These are phyloP conservation scores for Capreolus pygargus DNA, from an alignment of 2,113 vertebrate genomes.

Conservation along the genomic window DNA sequence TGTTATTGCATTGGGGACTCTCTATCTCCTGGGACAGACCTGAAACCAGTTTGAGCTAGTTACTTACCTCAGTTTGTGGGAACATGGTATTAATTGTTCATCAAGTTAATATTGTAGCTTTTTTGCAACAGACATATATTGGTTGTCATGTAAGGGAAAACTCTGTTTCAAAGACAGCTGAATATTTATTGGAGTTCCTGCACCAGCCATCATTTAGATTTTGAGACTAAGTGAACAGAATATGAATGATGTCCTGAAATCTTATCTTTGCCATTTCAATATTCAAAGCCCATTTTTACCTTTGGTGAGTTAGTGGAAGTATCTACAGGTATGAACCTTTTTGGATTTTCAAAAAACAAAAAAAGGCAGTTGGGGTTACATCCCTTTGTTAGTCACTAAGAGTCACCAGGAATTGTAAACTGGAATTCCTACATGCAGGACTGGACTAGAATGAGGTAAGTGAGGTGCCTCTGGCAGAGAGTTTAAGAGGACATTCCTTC, in stretches of 20 bases:
- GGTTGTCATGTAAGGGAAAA: neutral
- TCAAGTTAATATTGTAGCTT: neutral
- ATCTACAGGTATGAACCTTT: neutral
- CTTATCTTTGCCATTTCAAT: neutral
- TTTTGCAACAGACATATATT: neutral
- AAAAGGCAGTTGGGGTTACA: neutral
- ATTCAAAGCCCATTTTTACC: neutral
- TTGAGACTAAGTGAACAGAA: neutral
- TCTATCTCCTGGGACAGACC: neutral
- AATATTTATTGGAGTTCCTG: neutral
- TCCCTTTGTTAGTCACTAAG: neutral
- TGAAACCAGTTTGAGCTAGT: neutral
- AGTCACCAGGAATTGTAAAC: neutral
- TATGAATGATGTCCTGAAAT: neutral
- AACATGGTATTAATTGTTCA: slow-evolving; percentile 22
- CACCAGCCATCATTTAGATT: neutral
- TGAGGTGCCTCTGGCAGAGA: neutral
- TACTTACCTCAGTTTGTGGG: neutral
- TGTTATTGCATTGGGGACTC: slow-evolving; percentile 24
- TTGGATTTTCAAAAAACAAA: neutral
- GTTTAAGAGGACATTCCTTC: neutral
- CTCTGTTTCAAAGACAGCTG: neutral
- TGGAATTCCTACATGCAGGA: neutral
- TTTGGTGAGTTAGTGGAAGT: neutral
- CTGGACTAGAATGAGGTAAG: neutral